phyloP scores from a whole-genome alignment of 2,113 vertebrate genomes.

The Chloroceryle aenea region DNA sequence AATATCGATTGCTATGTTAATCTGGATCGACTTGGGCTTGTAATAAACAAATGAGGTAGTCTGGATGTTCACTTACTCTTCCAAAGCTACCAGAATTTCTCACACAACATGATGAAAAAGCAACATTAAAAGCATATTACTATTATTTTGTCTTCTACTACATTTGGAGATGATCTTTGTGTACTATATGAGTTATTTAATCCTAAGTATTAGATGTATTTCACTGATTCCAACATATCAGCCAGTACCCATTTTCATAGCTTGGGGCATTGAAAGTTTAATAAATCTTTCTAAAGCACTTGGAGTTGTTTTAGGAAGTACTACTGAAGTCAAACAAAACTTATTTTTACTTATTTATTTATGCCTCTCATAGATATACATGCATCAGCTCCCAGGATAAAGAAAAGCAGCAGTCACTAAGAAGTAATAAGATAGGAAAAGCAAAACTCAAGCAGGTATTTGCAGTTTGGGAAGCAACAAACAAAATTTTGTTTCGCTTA shows the following conservation, averaged over 20 bases:
- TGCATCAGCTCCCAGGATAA: neutral
- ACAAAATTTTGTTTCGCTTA: fast-evolving
- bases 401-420: neutral
- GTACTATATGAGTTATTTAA: neutral
- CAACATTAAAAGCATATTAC: neutral
- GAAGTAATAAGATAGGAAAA: neutral
- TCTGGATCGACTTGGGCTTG: neutral
- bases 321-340: neutral
- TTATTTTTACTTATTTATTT: no score
- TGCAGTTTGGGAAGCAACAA: neutral
- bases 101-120: neutral
- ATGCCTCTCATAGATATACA: neutral
- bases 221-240: neutral
- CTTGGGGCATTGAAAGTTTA: neutral
- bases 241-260: neutral
- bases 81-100: neutral
- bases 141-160: neutral
- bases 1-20: neutral
- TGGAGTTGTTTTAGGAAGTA: neutral
- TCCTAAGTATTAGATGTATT: neutral
- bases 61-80: neutral
- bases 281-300: neutral
- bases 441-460: neutral
- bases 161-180: neutral
- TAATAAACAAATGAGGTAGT: neutral